Percentiles rank a stretch among this genome's conserved stretches.
Conservation (phyloP, 2,888 invertebrate genomes). For the Hirtodrosophila confusa region DNA sequence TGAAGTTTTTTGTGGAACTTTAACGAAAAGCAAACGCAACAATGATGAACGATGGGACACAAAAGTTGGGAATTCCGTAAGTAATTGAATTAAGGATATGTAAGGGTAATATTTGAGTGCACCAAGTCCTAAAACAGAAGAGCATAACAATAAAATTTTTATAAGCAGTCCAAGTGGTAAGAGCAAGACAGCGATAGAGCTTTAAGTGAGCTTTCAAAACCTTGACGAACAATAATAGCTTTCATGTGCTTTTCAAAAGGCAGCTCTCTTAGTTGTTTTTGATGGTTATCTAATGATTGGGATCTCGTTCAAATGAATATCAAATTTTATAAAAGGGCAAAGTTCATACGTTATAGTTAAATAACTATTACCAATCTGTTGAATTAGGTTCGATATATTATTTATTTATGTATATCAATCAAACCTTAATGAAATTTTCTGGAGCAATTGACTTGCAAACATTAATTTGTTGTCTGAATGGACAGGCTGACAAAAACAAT, state of each 20-base stretch:
- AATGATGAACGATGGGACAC: background rate
- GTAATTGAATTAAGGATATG: conserved; percentile 12
- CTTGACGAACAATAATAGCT: no score
- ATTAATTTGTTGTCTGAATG: conserved; percentile 12
- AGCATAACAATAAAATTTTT: no score
- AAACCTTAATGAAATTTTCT: conserved; percentile 5
- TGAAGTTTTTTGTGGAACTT: background rate
- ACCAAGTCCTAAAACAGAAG: no score
- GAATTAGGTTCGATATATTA: conserved; percentile 8
- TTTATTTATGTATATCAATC: conserved; percentile 17
- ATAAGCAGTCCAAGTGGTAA: no score
- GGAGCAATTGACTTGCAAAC: conserved; percentile 19
- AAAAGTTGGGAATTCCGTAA: background rate
- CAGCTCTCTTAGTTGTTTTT: no score
- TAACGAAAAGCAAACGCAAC: background rate
- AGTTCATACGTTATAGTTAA: no score
- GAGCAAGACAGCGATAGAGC: no score
- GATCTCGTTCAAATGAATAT: no score
- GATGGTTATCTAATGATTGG: no score
- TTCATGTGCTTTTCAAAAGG: no score
- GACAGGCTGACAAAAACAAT: conserved; percentile 42
- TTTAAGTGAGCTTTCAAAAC: no score
- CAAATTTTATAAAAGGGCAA: no score
- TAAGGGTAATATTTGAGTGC: background rate
- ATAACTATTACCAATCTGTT: conserved; percentile 4